Conservation (phyloP, 2,888 invertebrate genomes). For the Brachycybe producta region DNA sequence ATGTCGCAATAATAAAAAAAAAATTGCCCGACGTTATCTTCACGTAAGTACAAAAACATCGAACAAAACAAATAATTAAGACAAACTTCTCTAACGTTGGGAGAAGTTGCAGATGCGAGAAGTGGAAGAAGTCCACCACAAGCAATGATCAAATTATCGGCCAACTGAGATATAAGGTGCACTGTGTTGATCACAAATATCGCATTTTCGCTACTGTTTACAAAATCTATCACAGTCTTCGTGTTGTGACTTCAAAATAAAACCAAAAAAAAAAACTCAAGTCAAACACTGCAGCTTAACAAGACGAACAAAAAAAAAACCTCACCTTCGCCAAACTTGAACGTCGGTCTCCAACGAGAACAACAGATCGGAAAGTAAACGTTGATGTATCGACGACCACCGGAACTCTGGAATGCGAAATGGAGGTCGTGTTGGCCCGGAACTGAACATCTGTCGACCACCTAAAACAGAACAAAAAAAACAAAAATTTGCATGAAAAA, state of each 20-base stretch:
- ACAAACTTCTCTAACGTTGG: conserved; percentile 62
- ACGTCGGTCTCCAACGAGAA: conserved; percentile 96
- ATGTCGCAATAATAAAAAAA: neutral
- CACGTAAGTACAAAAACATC: neutral
- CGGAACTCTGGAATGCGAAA: conserved; percentile 99
- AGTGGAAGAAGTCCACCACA: conserved; percentile 93
- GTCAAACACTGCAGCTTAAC: neutral
- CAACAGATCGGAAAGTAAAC: conserved; percentile 85
- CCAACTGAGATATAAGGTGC: conserved; percentile 94
- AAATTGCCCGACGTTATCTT: too few relatives aligned
- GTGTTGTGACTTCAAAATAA: conserved; percentile 66
- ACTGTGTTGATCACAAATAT: conserved; percentile 99
- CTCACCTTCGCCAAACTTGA: conserved; percentile 65
- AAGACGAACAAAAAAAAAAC: neutral
- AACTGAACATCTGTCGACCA: conserved; percentile 75
- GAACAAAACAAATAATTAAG: neutral
- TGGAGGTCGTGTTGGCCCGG: conserved; percentile 82
- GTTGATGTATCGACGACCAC: conserved; percentile 98
- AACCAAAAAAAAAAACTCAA: neutral
- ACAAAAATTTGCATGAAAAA: conserved; percentile 63
- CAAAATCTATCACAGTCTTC: conserved; percentile 93
- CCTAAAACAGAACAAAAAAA: conserved; percentile 21
- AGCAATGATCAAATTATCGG: conserved; percentile 97
- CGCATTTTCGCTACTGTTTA: conserved; percentile 94
- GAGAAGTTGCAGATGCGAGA: conserved; percentile 94